Percentiles rank a stretch among this genome's conserved stretches.
These are phyloP conservation scores for Dione juno DNA, from an alignment of 2,888 invertebrate species.

Conservation along the genomic window DNA sequence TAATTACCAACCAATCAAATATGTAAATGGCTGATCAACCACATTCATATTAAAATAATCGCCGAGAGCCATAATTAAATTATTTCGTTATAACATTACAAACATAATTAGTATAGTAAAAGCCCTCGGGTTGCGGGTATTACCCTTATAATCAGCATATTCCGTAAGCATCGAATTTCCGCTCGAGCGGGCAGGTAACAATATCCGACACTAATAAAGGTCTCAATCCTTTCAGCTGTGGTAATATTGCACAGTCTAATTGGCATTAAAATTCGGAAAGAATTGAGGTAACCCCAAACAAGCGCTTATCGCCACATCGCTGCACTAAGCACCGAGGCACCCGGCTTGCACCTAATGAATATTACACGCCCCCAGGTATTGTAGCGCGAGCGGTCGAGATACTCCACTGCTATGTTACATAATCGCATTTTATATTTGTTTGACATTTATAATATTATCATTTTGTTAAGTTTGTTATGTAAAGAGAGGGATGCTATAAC, in stretches of 20 bases:
- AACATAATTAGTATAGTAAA: slow-evolving; percentile 37
- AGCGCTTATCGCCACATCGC: slow-evolving; percentile 77
- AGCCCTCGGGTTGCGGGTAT: slow-evolving; percentile 47
- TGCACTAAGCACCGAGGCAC: slow-evolving; percentile 56
- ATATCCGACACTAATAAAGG: slow-evolving; percentile 80
- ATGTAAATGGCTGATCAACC: background rate
- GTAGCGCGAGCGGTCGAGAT: slow-evolving; percentile 46
- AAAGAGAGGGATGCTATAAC: slow-evolving; percentile 1
- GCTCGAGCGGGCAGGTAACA: slow-evolving; percentile 70
- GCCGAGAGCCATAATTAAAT: slow-evolving; percentile 40
- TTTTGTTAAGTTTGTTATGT: slow-evolving; percentile 2
- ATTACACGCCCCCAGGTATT: slow-evolving; percentile 75
- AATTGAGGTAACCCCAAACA: slow-evolving; percentile 76
- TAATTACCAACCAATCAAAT: background rate
- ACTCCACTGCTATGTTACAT: slow-evolving; percentile 27
- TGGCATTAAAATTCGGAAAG: slow-evolving; percentile 78
- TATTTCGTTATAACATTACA: slow-evolving; percentile 37
- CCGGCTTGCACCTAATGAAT: slow-evolving; percentile 61
- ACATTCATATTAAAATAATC: slow-evolving; percentile 27
- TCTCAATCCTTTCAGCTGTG: slow-evolving; percentile 72
- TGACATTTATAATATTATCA: slow-evolving; percentile 22
- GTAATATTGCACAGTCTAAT: slow-evolving; percentile 79
- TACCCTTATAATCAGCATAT: slow-evolving; percentile 48
- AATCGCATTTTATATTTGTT: slow-evolving; percentile 20
- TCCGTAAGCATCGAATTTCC: slow-evolving; percentile 57